Conservation (phyloP, 2,888 invertebrate species). For the Lasioglossum vierecki region DNA sequence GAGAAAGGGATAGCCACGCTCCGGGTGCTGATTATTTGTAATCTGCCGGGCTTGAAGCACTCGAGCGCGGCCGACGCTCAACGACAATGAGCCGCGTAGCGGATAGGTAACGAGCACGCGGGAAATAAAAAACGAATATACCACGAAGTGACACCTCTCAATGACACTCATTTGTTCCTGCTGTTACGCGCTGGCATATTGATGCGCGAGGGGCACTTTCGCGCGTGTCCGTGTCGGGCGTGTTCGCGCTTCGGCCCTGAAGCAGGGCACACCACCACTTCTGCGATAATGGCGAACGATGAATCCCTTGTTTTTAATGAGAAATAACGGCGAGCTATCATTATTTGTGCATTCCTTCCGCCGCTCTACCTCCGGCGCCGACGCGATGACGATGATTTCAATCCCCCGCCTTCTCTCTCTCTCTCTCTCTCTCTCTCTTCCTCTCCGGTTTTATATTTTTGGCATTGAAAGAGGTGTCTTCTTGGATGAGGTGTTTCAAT, state of each 20-base stretch:
- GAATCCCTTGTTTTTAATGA: conserved; percentile 84
- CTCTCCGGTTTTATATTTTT: neutral
- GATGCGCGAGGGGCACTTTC: conserved; percentile 48
- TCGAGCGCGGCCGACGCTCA: conserved; percentile 77
- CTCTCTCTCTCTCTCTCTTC: neutral
- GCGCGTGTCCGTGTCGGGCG: conserved; percentile 44
- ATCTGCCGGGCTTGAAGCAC: conserved; percentile 74
- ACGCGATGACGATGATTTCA: conserved; percentile 38
- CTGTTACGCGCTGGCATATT: conserved; percentile 47
- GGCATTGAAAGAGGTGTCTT: neutral
- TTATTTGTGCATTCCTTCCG: conserved; percentile 48
- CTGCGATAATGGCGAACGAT: conserved; percentile 81
- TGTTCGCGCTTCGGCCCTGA: conserved; percentile 20
- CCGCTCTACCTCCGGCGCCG: neutral
- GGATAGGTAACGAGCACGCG: conserved; percentile 74
- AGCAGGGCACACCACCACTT: conserved; percentile 71
- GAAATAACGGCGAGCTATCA: conserved; percentile 77
- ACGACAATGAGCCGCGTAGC: conserved; percentile 72
- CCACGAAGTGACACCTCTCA: conserved; percentile 84
- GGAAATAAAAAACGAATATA: conserved; percentile 83
- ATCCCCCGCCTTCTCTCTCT: neutral
- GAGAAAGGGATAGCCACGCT: conserved; percentile 38
- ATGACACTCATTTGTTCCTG: conserved; percentile 77
- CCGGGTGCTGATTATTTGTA: conserved; percentile 78
- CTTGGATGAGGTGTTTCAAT: neutral